Base-by-base conservation (phyloP, 2,113 vertebrate genomes). In the Alaudala cheleensis region DNA sequence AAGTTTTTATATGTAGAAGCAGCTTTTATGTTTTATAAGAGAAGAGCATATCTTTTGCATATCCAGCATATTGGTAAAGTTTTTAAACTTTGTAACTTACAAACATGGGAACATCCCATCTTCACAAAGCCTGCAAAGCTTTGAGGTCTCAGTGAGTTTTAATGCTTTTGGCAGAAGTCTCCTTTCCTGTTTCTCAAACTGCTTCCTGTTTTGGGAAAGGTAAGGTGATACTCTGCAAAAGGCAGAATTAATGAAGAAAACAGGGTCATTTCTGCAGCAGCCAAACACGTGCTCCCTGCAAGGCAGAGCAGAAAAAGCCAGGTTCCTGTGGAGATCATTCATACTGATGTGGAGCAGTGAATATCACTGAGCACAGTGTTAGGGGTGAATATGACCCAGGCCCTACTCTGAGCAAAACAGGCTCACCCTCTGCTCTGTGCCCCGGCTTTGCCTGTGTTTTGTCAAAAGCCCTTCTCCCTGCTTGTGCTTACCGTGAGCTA, bases 391-490 rank as follows among this genome's bases (percentile, higher is more conserved):
- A 6, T 66, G 53, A 25, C 50, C 56, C 49, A 29, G 39, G n/a
- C 22, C 16, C 34, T 84, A 5, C 33, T 39, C 0, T 0, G 14
- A 39, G 39, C 23, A 9, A 39, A 83, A 47, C 0, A 2, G 14
- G 34, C 57, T 20, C 39, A 50, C 44, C 5, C 24, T 40, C 33
- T 70, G 23, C 42, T 44, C 9, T 79, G 6, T 17, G 8, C 71
- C 31, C 20, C 2, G 2, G n/a, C 14, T 69, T 33, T 51, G 31
- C 12, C 13, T 44, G 4, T 56, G 2, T 1, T 0, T 62, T 74
- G 34, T 50, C 26, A 73, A 11, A 22, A 60, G 14, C 37, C 40
- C 29, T 85, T 83, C 39, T 80, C 14, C 16, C 25, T 42, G 25
- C 61, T 64, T 51, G 7, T 83, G 31, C 51, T 73, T 62, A 16